Percentiles rank a stretch among this genome's conserved stretches.
Conservation (phyloP, 2,888 invertebrate species). For the Brachylomia viminalis region DNA sequence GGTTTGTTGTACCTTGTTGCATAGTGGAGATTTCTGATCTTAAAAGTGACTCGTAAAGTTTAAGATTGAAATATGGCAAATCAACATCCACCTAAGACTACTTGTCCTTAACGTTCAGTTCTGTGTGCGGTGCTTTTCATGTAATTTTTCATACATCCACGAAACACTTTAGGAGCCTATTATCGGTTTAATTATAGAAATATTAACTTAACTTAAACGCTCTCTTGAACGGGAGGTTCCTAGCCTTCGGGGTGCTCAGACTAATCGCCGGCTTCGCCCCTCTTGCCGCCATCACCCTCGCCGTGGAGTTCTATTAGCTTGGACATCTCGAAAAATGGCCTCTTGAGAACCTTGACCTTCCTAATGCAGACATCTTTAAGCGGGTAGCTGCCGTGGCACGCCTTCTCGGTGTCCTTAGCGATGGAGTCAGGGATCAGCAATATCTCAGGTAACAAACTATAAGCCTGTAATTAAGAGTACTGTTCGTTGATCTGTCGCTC, state of each 20-base stretch:
- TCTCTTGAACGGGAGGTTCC: too few relatives aligned
- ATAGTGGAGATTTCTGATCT: neutral
- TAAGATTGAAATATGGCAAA: neutral
- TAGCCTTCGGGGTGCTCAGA: too few relatives aligned
- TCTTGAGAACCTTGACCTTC: too few relatives aligned
- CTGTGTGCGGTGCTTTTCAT: neutral
- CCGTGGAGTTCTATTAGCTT: too few relatives aligned
- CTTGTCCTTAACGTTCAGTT: neutral
- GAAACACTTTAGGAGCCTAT: slow-evolving; percentile 28
- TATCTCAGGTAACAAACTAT: slow-evolving; percentile 20
- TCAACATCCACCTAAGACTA: neutral
- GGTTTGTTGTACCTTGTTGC: neutral
- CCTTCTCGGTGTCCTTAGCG: too few relatives aligned
- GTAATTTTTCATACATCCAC: slow-evolving; percentile 31
- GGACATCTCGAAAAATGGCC: too few relatives aligned
- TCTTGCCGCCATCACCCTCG: too few relatives aligned
- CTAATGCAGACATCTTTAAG: too few relatives aligned
- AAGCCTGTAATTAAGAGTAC: slow-evolving; percentile 55
- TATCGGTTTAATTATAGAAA: slow-evolving; percentile 48
- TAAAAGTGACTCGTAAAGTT: slow-evolving; percentile 10
- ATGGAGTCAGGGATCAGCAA: too few relatives aligned
- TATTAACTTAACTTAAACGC: too few relatives aligned
- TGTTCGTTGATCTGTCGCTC: slow-evolving; percentile 52
- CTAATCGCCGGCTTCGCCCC: too few relatives aligned
- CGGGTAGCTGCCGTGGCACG: too few relatives aligned